These are phyloP conservation scores for Marisa cornuarietis DNA, from an alignment of 1,140 invertebrate species.

Conservation along the genomic window DNA sequence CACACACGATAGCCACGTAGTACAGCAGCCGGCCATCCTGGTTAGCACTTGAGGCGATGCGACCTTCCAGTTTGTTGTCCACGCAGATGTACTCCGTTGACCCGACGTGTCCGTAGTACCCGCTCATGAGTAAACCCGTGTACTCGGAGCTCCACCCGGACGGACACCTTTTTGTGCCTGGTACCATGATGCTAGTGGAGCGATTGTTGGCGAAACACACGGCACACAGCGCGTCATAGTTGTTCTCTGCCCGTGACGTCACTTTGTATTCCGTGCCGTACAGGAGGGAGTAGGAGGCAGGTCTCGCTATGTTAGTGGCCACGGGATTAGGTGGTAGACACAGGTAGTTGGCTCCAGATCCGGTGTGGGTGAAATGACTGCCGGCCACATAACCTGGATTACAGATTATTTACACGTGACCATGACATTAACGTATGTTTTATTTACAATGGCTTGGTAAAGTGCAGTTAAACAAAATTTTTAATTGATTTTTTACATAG, in stretches of 20 bases:
- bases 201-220: not conserved
- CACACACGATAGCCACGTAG: slow-evolving; percentile 25
- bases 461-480: no score
- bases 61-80: slow-evolving; percentile 35
- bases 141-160: slow-evolving; percentile 41
- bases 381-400: not conserved
- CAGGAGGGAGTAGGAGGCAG: not conserved
- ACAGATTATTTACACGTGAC: no score
- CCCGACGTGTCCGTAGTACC: slow-evolving; percentile 16
- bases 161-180: slow-evolving; percentile 39
- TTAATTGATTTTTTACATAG: no score
- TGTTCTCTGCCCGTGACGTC: not conserved
- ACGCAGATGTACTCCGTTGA: slow-evolving; percentile 38
- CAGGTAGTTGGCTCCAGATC: slow-evolving; percentile 2
- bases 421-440: no score
- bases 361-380: not conserved
- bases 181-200: slow-evolving; percentile 40
- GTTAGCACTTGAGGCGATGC: slow-evolving; percentile 11
- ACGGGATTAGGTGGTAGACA: slow-evolving; percentile 2
- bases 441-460: no score
- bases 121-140: slow-evolving; percentile 32
- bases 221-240: slow-evolving; percentile 8
- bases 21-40: slow-evolving; percentile 41
- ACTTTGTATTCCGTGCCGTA: slow-evolving; percentile 10
- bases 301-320: not conserved